Percentiles rank a stretch among this genome's conserved stretches.
phyloP scores from a whole-genome alignment of 2,888 invertebrate species.

The Allolobophora icterica region DNA sequence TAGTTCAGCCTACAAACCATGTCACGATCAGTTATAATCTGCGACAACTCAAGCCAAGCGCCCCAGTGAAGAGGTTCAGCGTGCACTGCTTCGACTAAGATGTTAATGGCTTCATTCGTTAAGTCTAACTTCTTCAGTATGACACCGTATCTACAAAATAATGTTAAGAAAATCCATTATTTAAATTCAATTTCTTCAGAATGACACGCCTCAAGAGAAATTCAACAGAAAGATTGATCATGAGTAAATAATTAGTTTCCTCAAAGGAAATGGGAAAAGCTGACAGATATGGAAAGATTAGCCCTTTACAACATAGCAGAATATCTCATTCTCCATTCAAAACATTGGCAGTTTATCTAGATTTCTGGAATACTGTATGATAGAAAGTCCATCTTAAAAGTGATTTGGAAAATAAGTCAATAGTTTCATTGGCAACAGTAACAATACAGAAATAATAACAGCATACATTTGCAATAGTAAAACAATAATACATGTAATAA shows the following conservation, averaged over 20 bases:
- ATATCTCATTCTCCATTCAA: not conserved
- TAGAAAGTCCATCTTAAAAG: not conserved
- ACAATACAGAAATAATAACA: not conserved
- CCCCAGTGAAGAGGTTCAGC: conserved; percentile 88
- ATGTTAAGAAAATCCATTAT: not conserved
- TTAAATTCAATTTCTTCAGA: not conserved
- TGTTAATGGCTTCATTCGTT: conserved; percentile 77
- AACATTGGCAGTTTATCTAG: not conserved
- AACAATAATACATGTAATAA: not conserved
- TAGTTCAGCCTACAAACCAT: conserved; percentile 57
- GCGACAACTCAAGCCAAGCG: conserved; percentile 89
- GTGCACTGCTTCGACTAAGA: conserved; percentile 80
- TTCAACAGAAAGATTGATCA: conserved; percentile 20
- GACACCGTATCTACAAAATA: conserved; percentile 77
- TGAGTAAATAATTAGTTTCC: not conserved
- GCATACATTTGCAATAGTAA: not conserved
- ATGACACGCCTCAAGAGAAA: not conserved
- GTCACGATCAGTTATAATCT: conserved; percentile 82
- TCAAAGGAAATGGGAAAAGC: not conserved
- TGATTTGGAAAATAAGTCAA: not conserved
- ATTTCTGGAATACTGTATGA: not conserved
- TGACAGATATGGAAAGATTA: too few relatives aligned
- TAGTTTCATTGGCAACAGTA: not conserved
- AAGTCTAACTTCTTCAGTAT: conserved; percentile 86
- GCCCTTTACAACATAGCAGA: not conserved